Conservation (phyloP, 2,888 invertebrate species). For the Atethmia centrago region DNA sequence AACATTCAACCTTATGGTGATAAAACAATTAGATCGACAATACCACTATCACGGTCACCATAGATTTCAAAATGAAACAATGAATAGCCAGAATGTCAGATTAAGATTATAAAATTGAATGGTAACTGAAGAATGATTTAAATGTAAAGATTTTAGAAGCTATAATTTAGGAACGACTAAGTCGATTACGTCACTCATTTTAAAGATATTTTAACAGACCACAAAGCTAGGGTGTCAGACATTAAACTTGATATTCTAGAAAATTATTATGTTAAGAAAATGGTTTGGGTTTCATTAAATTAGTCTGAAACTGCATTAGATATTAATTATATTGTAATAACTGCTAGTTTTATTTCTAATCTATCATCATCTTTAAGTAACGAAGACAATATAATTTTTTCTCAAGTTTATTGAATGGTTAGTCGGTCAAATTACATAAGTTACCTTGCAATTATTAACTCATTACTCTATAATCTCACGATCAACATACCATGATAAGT, state of each 20-base stretch:
- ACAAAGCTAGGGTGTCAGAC: neutral
- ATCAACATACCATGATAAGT: constrained; percentile 21
- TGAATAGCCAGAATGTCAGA: neutral
- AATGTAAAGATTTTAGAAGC: neutral
- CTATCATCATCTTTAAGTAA: neutral
- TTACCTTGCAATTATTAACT: neutral
- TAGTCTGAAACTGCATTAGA: neutral
- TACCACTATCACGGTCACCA: neutral
- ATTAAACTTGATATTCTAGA: neutral
- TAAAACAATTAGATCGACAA: neutral
- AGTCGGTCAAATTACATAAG: neutral
- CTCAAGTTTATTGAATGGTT: neutral
- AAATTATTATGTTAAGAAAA: constrained; percentile 1
- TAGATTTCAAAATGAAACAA: neutral
- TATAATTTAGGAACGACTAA: neutral
- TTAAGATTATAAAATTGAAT: no score
- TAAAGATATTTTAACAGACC: neutral
- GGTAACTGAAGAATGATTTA: neutral
- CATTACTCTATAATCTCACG: constrained; percentile 6
- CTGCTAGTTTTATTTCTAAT: neutral
- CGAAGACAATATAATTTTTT: neutral
- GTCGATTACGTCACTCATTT: neutral
- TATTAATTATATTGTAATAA: neutral
- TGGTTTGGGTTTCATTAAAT: neutral
- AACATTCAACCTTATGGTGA: neutral